Evolutionary conservation across 30 jellyfish, hydroid and myxozoan genomes (phyloP), one percentile per base, ranked within the genome.

Genomic region (Aurelia coerulea): DNA sequence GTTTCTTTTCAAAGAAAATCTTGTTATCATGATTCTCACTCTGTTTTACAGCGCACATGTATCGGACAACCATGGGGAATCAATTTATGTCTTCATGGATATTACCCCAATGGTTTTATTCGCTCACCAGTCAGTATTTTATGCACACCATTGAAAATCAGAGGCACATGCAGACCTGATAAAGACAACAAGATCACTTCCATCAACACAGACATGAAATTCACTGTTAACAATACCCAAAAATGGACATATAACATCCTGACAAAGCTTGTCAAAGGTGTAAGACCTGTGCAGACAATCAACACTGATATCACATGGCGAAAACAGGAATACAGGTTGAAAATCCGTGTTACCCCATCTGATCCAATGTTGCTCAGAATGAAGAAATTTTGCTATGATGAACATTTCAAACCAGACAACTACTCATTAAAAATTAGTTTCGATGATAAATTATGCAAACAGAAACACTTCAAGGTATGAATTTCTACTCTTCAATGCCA

Each of bases 21-120:
- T 7, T 7, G 56, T 46, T 4, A 46, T 46, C 56, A 9, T 9
- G 15, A 46, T 46, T 46, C 56, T 46, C 56, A 14, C 2, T 46
- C 56, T 46, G 56, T 46, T 46, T 46, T 46, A 2, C 91, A 81
- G 91, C 42, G 95, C 31, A 10, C 80, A 7, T 76, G 88, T 78
- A 85, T 76, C 37, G 89, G 95, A 11, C 53, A 76, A 51, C 85
- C 95, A 67, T 85, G 95, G 95, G 95, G 95, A 62, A 11, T 85
- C 80, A 76, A 68, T 51, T 78, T 85, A 17, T 85, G 89, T 77
- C 62, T 65, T 34, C 95, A 76, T 41, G 95, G 95, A 18, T 85
- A 74, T 65, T 33, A 13, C 75, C 87, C 95, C 33, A 77, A 8
- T 46, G 64, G 37, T 46, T 15, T 67, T 17, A 62, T 78, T 59